Percentiles rank a stretch among this genome's conserved stretches.
Conservation (phyloP, 2,113 vertebrate genomes). For the Polyodon spathula region DNA sequence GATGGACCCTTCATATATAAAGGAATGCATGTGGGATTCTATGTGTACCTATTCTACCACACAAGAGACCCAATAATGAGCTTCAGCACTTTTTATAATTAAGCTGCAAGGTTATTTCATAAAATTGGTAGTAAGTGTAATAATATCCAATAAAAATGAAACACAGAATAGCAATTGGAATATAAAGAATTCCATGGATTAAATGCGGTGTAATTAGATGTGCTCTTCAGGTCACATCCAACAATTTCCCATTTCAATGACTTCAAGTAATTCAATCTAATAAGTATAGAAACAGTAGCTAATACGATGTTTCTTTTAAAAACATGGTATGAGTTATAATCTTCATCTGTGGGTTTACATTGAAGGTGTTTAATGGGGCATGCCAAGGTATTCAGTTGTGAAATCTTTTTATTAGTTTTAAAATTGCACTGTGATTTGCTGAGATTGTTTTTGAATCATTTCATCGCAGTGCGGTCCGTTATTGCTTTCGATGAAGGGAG, state of each 20-base stretch:
- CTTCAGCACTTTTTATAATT: too few species aligned
- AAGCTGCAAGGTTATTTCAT: too few species aligned
- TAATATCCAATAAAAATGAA: too few species aligned
- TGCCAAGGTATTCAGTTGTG: constrained; percentile 43
- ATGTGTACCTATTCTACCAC: too few species aligned
- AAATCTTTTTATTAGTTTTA: constrained; percentile 57
- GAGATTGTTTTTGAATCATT: constrained; percentile 52
- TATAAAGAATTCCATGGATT: not conserved
- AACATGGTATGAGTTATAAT: constrained; percentile 16
- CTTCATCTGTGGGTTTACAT: constrained; percentile 18
- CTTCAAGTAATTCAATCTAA: constrained; percentile 25
- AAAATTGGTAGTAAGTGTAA: too few species aligned
- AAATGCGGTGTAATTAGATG: constrained; percentile 13
- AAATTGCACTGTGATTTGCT: constrained; percentile 61
- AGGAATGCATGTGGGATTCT: too few species aligned
- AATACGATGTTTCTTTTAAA: constrained; percentile 12
- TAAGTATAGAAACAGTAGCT: constrained; percentile 11
- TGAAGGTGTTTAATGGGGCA: constrained; percentile 39
- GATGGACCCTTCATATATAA: too few species aligned
- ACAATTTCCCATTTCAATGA: constrained; percentile 23
- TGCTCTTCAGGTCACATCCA: constrained; percentile 8
- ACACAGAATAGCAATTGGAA: not conserved
- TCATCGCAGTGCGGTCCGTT: constrained; percentile 9
- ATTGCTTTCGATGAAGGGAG: too few species aligned
- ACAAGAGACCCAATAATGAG: too few species aligned